Base-by-base conservation (phyloP, 2,113 vertebrate genomes). In the Cyanoramphus novaezelandiae region DNA sequence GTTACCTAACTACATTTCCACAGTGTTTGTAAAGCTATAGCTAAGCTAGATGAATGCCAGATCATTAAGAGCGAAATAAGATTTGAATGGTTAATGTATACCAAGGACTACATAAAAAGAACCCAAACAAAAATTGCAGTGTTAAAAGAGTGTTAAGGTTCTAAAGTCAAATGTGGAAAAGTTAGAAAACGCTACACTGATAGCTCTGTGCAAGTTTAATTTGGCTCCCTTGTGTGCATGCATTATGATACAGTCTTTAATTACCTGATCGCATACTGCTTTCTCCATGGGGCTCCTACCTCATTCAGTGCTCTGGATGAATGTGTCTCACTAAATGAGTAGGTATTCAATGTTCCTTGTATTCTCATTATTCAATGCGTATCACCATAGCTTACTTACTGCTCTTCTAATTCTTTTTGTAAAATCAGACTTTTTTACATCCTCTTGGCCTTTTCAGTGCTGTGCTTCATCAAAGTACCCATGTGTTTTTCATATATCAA, bases 381-480 rank as follows among this genome's bases (percentile, higher is more conserved):
- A 93, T 46, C 90, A 33, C 92, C 79, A 90, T 52, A 92, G 85
- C 82, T 96, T 96, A 96, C 96, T 97, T 97, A 96, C 93, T 94
- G 93, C 94, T 95, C 84, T 93, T 92, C 50, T 94, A 86, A 95
- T 86, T 80, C 85, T 50, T 82, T 96, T 88, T 96, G 64, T 78
- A 88, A 92, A 96, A 93, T 93, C 68, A 64, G 46, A 27, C 17
- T 76, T 83, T 91, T 91, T 93, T 86, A 83, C 74, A 93, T 96
- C 68, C 53, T 92, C 25, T 0, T 63, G 79, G 82, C n/a, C 68
- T 85, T 92, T 93, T 75, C 44, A 35, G 75, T 25, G 25, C 28
- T 39, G 16, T 27, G 50, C 25, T 92, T 92, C 46, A 57, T 91
- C 89, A 85, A 79, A 82, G 27, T 60, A 69, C 37, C 21, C 33